Conservation (phyloP, 2,888 invertebrate genomes). For the Ectemnius lituratus region DNA sequence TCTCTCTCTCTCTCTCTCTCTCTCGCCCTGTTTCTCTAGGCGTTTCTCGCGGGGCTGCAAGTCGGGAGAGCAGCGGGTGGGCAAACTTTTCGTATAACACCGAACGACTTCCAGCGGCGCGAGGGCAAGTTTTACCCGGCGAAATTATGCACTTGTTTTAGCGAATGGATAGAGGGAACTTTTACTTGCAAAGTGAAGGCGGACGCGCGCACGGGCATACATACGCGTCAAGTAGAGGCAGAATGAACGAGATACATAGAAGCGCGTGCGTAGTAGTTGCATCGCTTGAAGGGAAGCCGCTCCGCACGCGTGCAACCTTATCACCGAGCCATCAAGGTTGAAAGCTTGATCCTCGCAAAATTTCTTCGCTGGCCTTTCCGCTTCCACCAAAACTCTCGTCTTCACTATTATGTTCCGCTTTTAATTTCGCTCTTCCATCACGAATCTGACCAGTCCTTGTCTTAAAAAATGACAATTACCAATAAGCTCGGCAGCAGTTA, state of each 20-base stretch:
- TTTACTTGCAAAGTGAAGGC: constrained; percentile 24
- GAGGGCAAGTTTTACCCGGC: constrained; percentile 22
- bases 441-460: no score
- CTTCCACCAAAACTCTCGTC: neutral
- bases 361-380: neutral
- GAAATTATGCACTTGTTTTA: constrained; percentile 52
- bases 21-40: neutral
- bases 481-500: no score
- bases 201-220: neutral
- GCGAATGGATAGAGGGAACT: constrained; percentile 47
- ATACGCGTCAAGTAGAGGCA: constrained; percentile 3
- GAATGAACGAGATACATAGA: constrained; percentile 19
- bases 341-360: constrained; percentile 7
- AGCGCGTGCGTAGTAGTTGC: constrained; percentile 4
- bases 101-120: constrained; percentile 26
- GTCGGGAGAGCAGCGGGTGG: constrained; percentile 8
- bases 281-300: neutral
- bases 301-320: no score
- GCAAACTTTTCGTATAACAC: constrained; percentile 60
- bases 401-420: no score
- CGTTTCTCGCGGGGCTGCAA: no score
- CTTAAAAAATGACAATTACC: no score
- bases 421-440: no score
- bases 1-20: constrained; percentile 13
- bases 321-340: neutral